Base-by-base conservation (phyloP, 2,797 vertebrate species). In the Epinephelus malabaricus region DNA sequence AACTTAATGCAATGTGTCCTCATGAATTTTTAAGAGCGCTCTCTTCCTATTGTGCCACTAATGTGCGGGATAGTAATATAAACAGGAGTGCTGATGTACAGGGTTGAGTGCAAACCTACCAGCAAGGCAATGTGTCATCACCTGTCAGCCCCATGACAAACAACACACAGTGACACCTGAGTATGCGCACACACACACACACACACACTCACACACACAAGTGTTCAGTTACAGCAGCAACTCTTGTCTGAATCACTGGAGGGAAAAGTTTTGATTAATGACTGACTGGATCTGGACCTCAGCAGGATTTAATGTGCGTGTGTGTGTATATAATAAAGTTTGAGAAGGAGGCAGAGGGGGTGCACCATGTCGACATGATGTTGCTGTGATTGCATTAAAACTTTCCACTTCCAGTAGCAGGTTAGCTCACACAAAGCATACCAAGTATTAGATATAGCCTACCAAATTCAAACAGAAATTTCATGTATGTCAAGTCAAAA, bases 21-120 rank as follows among this genome's bases (percentile, higher is more conserved):
- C 90, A 85, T 93, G 73, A 77, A 93, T 93, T 85, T 86, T 92
- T 93, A 85, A 92, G 34, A 67, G 50, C 34, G 45, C 66, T 56
- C 65, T 85, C 74, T 63, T 85, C 73, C 86, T 67, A 82, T 93
- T 92, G 83, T 90, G 76, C 78, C 43, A 19, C 84, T 86, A 85
- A 91, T 87, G 76, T 77, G 76, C 19, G 4, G 74, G 72, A 76
- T 14, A 40, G 82, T 79, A 73, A 73, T 65, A 71, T 68, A 79
- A 90, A 90, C 77, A 83, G 70, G 38, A 66, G 70, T 69, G 80
- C 74, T 85, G 83, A 76, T 83, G 75, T 62, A 61, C 71, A 5
- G 34, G 7, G 55, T 40, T 75, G 77, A 45, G 65, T 79, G 78
- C 73, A 81, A 79, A 79, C 23, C 63, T 34, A 38, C 55, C 51